Evolutionary conservation across 1,140 invertebrate genomes (phyloP), one percentile per base, ranked within the genome.

Genomic region (Bombus cullumanus): DNA sequence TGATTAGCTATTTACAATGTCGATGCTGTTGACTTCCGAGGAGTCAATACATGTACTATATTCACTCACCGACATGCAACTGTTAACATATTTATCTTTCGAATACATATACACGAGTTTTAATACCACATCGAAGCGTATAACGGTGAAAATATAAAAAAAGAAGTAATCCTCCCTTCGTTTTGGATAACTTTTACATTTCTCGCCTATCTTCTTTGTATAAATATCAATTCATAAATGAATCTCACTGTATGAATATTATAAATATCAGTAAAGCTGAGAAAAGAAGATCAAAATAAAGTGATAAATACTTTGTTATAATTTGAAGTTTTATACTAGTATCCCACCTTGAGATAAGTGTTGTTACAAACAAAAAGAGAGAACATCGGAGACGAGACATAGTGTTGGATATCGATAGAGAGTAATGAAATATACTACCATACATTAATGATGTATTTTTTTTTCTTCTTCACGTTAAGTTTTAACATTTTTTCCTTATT

Each of bases 391-490:
- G 43, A 41, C 22, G 18, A 83, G 6, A 34, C 22, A 53, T 41
- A n/a, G 28, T 43, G 15, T 41, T 81, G 71, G 31, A 76, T 34
- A 53, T 78, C 25, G 43, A 47, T 31, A 57, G n/a, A 72, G 64
- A 53, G 22, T 72, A 68, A 84, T 41, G 31, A 71, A 47, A 84
- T 53, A 86, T 64, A 83, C 90, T 91, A 91, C 88, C 91, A 92
- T 93, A 92, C 93, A 92, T 92, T 94, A 93, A 94, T 94, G 91
- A 92, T 94, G 91, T 95, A 95, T 94, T 94, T 15, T 59, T 59
- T 53, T 62, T 31, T 64, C 37, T 77, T 92, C 59, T 88, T 89
- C 86, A 94, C 92, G 93, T 80, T 72, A 64, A 53, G 22, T 39
- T 91, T 94, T 93, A 93, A 93, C 92, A 94, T 86, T 93, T 74